Evolutionary conservation across 2,888 invertebrate genomes (phyloP).

Genomic region (Gortyna flavago): DNA sequence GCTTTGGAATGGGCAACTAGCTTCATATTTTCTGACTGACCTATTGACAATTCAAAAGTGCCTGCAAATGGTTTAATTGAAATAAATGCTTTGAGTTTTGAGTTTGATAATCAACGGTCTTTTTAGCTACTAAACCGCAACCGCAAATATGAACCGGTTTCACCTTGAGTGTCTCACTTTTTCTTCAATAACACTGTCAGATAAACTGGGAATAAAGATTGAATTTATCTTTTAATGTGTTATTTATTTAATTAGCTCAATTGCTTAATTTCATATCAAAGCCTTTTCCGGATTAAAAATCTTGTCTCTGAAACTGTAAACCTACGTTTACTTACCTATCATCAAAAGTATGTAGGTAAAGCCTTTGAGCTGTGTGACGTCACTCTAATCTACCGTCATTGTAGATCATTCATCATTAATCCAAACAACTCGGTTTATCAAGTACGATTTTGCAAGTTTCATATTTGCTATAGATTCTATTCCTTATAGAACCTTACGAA

Average conservation of each 20-base stretch:
- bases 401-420: constrained; percentile 81
- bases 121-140: not conserved
- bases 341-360: constrained; percentile 68
- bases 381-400: constrained; percentile 77
- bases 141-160: not conserved
- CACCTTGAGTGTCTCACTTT: not conserved
- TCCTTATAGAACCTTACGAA: constrained; percentile 38
- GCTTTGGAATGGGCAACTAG: no score
- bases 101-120: constrained; percentile 1
- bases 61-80: no score
- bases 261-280: constrained; percentile 13
- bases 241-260: constrained; percentile 24
- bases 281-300: constrained; percentile 46
- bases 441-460: constrained; percentile 52
- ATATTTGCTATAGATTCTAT: constrained; percentile 43
- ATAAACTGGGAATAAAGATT: constrained; percentile 17
- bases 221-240: constrained; percentile 7
- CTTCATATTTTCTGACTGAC: no score
- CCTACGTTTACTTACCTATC: constrained; percentile 51
- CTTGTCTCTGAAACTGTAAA: constrained; percentile 46
- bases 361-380: constrained; percentile 78
- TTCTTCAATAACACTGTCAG: not conserved
- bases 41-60: no score
- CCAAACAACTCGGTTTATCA: constrained; percentile 78
- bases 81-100: no score